Evolutionary conservation across 2,797 vertebrate species (phyloP).

Genomic region (Pygocentrus nattereri): DNA sequence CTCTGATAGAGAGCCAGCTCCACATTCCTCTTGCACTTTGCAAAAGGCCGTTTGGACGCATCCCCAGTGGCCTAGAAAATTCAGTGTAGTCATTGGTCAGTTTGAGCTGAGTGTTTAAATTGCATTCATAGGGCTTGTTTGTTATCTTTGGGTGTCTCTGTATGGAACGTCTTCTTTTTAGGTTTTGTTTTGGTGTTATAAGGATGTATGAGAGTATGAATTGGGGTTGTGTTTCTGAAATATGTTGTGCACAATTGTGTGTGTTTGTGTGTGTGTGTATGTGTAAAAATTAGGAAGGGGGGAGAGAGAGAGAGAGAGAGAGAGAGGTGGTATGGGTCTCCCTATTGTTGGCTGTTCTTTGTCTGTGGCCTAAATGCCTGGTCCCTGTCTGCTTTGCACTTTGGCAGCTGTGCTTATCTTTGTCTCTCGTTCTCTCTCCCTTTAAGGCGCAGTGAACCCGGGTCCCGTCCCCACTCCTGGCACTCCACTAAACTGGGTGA

Average conservation of each 20-base stretch:
- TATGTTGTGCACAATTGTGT: background rate
- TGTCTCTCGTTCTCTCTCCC: conserved; percentile 1
- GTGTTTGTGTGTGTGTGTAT: background rate
- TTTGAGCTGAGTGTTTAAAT: conserved; percentile 13
- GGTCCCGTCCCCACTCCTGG: conserved; percentile 92
- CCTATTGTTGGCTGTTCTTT: background rate
- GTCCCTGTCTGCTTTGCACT: background rate
- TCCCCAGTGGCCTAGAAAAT: conserved; percentile 34
- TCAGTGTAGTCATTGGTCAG: background rate
- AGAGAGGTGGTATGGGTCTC: background rate
- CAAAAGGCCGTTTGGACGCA: conserved; percentile 21
- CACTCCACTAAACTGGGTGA: conserved; percentile 87
- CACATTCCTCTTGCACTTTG: conserved; percentile 34
- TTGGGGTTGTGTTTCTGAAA: too few relatives aligned
- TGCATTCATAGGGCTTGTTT: background rate
- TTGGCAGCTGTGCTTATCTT: background rate
- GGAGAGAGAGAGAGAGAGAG: background rate
- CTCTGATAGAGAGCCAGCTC: conserved; percentile 29
- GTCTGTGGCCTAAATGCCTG: background rate
- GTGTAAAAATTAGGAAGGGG: background rate
- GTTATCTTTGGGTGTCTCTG: conserved; percentile 1
- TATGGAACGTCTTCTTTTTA: background rate
- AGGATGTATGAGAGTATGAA: background rate
- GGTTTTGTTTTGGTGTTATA: background rate
- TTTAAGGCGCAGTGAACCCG: conserved; percentile 83